Evolutionary conservation across 2,888 invertebrate species (phyloP).

Genomic region (Microctonus hyperodae): DNA sequence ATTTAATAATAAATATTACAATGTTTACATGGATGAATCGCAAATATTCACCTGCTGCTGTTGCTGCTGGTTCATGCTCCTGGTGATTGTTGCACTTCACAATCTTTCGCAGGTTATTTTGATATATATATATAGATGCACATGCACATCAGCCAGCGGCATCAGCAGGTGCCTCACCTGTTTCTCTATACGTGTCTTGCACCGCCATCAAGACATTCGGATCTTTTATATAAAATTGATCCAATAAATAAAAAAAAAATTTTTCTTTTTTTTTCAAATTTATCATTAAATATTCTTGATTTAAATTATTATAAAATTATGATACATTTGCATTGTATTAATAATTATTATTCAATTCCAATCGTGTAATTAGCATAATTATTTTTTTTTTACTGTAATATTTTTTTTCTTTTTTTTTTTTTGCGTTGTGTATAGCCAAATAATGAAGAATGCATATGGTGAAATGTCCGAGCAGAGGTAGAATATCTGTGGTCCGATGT

Average conservation of each 20-base stretch:
- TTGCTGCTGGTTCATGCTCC: not conserved
- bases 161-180: slow-evolving; percentile 61
- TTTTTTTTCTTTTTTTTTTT: not conserved
- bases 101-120: slow-evolving; percentile 30
- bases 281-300: too few species aligned
- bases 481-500: slow-evolving; percentile 45
- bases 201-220: not conserved
- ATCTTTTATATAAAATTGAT: not conserved
- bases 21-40: not conserved
- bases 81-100: slow-evolving; percentile 27
- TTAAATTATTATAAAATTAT: too few species aligned
- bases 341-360: too few species aligned
- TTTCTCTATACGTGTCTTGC: slow-evolving; percentile 40
- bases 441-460: slow-evolving; percentile 36
- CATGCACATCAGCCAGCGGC: slow-evolving; percentile 20
- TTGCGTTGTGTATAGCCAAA: slow-evolving; percentile 5
- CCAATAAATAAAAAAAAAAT: not conserved
- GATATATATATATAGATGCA: not conserved
- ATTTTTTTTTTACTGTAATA: not conserved
- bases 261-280: too few species aligned
- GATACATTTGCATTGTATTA: too few species aligned
- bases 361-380: not conserved
- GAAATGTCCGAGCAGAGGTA: slow-evolving; percentile 43
- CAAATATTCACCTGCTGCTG: slow-evolving; percentile 3
- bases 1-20: too few species aligned